Conservation (phyloP, 1,140 invertebrate species). For the Condylostylus longicornis region DNA sequence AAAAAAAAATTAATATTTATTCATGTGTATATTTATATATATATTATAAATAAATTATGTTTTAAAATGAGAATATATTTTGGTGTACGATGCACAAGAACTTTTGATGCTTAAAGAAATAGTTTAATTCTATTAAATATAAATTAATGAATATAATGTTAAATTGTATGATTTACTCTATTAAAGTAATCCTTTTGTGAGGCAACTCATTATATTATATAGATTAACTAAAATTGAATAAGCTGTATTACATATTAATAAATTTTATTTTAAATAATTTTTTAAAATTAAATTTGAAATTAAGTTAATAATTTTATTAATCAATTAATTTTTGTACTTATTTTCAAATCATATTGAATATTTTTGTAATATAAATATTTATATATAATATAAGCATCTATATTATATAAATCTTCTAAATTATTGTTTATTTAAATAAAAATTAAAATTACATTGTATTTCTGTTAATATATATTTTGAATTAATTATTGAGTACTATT, state of each 20-base stretch:
- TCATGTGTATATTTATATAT: neutral
- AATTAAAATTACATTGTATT: slow-evolving; percentile 7
- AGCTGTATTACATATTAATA: slow-evolving; percentile 28
- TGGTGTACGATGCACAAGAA: slow-evolving; percentile 37
- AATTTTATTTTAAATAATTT: slow-evolving; percentile 16
- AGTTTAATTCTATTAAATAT: slow-evolving; percentile 38
- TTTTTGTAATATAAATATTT: slow-evolving; percentile 5
- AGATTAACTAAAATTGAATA: slow-evolving; percentile 20
- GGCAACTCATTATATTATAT: slow-evolving; percentile 37
- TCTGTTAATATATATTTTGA: too few relatives aligned
- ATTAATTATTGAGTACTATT: too few relatives aligned
- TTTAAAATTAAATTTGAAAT: slow-evolving; percentile 10
- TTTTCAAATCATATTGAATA: slow-evolving; percentile 4
- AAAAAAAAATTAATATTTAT: neutral
- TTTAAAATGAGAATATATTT: slow-evolving; percentile 28
- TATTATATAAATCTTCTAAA: slow-evolving; percentile 12
- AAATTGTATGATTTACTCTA: slow-evolving; percentile 35
- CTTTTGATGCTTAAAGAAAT: slow-evolving; percentile 39
- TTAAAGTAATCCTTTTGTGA: slow-evolving; percentile 40
- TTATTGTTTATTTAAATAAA: slow-evolving; percentile 13
- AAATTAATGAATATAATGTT: slow-evolving; percentile 25
- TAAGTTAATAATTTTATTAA: slow-evolving; percentile 9
- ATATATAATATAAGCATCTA: slow-evolving; percentile 11
- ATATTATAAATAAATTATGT: neutral
- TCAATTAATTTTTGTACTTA: slow-evolving; percentile 7